phyloP scores from a whole-genome alignment of 2,113 vertebrate genomes.

The Melanocharis versteri region DNA sequence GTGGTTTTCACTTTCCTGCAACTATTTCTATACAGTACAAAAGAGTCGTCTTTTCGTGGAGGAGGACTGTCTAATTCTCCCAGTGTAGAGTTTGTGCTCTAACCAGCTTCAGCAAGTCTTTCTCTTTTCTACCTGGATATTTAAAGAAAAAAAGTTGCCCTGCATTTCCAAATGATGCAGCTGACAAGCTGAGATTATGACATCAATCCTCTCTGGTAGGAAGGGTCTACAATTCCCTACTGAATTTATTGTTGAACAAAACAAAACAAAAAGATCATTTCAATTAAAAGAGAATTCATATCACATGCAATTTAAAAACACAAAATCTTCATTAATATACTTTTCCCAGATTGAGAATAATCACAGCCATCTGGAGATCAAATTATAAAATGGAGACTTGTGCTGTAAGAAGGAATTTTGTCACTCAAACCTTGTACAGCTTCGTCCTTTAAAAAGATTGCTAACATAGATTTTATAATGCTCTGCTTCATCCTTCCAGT shows the following conservation, averaged over 20 bases:
- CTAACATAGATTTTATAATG: background rate
- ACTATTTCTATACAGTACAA: background rate
- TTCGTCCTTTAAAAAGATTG: background rate
- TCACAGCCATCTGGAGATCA: conserved; percentile 48
- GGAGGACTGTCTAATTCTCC: background rate
- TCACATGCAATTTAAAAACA: background rate
- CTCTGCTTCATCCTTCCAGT: background rate
- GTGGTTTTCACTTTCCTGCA: background rate
- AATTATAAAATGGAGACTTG: conserved; percentile 17
- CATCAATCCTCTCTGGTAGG: background rate
- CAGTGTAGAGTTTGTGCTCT: background rate
- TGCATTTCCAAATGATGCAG: background rate
- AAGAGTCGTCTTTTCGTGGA: background rate
- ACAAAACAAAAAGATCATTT: background rate
- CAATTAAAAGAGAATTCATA: conserved; percentile 9
- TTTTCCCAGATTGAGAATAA: conserved; percentile 44
- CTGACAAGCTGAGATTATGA: background rate
- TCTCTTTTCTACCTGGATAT: background rate
- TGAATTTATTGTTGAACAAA: background rate
- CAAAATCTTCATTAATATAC: conserved; percentile 23
- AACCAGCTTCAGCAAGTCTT: background rate
- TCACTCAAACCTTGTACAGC: conserved; percentile 9
- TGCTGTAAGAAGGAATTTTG: conserved; percentile 25
- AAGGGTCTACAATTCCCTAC: background rate
- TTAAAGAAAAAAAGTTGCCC: background rate